Conservation (phyloP, 1,140 invertebrate genomes). For the Neotoxoptera formosana region DNA sequence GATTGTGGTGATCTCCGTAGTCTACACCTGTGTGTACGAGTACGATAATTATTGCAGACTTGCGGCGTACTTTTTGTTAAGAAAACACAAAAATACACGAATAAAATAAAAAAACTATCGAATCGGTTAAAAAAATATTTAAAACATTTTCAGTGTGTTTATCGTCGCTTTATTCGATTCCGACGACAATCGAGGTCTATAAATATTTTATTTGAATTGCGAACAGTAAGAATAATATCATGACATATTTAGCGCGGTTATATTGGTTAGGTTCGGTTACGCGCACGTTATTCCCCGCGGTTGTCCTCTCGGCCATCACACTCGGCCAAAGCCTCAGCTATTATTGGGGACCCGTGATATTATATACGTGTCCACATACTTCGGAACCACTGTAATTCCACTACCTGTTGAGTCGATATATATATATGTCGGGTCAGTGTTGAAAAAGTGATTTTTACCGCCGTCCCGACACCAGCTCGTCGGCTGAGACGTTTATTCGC, state of each 20-base stretch:
- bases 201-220: not conserved
- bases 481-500: not conserved
- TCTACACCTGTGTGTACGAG: not conserved
- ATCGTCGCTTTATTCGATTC: not conserved
- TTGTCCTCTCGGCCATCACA: not conserved
- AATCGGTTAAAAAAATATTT: not conserved
- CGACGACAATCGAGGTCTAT: too few relatives aligned
- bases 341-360: not conserved
- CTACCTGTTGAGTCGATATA: constrained; percentile 17
- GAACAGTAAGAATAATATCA: not conserved
- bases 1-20: not conserved
- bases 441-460: constrained; percentile 33
- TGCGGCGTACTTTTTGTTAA: not conserved
- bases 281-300: not conserved
- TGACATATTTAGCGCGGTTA: not conserved
- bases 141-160: too few relatives aligned
- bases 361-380: not conserved
- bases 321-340: not conserved
- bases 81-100: not conserved
- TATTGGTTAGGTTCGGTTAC: not conserved
- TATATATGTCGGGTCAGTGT: not conserved
- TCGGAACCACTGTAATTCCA: not conserved
- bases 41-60: not conserved
- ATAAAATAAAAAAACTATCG: not conserved
- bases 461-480: not conserved